Evolutionary conservation across 2,888 invertebrate species (phyloP).

Genomic region (Pristionchus mayeri): DNA sequence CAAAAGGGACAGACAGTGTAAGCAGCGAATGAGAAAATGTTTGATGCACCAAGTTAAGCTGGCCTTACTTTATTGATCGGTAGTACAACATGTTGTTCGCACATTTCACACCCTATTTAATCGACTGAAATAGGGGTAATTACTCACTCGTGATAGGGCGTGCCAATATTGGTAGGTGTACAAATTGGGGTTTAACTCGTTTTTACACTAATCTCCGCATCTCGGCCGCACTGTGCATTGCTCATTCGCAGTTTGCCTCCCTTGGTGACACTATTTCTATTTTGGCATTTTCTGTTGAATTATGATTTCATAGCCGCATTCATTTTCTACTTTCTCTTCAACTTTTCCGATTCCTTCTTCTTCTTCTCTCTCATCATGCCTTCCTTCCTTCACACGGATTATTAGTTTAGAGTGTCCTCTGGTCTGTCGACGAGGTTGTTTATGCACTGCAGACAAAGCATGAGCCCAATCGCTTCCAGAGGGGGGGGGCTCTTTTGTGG

Average conservation of each 20-base stretch:
- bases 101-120: not conserved
- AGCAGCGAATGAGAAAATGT: not conserved
- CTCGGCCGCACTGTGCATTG: no score
- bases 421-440: not conserved
- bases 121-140: not conserved
- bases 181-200: not conserved
- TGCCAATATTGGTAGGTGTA: not conserved
- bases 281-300: not conserved
- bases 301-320: not conserved
- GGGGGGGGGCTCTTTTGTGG: not conserved
- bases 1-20: not conserved
- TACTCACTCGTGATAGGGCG: not conserved
- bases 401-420: slow-evolving; percentile 21
- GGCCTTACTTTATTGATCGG: not conserved
- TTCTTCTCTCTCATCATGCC: not conserved
- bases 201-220: not conserved
- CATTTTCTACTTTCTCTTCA: no score
- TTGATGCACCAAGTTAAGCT: not conserved
- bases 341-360: not conserved
- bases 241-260: no score
- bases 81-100: not conserved
- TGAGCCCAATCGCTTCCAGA: not conserved
- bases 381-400: not conserved
- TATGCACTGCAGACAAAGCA: not conserved
- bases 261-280: not conserved